Conservation (phyloP, 2,113 vertebrate species). For the Entomyzon cyanotis region DNA sequence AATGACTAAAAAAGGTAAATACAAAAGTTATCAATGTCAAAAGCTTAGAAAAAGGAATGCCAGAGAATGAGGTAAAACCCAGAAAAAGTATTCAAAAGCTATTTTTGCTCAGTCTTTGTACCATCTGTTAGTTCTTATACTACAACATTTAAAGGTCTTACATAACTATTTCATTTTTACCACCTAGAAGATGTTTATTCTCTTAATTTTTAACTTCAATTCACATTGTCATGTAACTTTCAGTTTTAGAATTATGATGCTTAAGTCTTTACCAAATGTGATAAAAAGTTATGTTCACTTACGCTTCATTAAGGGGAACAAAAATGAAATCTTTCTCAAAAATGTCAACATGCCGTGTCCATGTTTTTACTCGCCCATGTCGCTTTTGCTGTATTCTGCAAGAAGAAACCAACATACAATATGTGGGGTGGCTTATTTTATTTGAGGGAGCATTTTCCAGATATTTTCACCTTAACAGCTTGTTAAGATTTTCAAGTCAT, state of each 20-base stretch:
- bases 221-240: not conserved
- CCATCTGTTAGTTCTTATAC: not conserved
- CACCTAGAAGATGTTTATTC: not conserved
- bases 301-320: conserved; percentile 99
- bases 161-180: not conserved
- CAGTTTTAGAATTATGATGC: not conserved
- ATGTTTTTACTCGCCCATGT: conserved; percentile 95
- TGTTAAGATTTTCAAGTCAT: not conserved
- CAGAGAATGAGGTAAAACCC: not conserved
- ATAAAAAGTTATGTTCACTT: conserved; percentile 67
- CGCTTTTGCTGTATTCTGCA: conserved; percentile 91
- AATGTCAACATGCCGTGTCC: conserved; percentile 96
- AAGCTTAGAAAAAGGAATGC: not conserved
- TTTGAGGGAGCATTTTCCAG: not conserved
- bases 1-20: not conserved
- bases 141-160: not conserved
- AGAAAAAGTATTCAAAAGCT: not conserved
- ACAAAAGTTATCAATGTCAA: not conserved
- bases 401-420: not conserved
- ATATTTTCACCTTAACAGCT: not conserved
- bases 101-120: not conserved
- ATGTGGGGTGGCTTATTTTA: not conserved
- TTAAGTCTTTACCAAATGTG: not conserved
- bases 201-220: not conserved
- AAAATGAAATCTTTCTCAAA: conserved; percentile 99